phyloP scores from a whole-genome alignment of 2,888 invertebrate genomes.

The Drosophila vallismaia region DNA sequence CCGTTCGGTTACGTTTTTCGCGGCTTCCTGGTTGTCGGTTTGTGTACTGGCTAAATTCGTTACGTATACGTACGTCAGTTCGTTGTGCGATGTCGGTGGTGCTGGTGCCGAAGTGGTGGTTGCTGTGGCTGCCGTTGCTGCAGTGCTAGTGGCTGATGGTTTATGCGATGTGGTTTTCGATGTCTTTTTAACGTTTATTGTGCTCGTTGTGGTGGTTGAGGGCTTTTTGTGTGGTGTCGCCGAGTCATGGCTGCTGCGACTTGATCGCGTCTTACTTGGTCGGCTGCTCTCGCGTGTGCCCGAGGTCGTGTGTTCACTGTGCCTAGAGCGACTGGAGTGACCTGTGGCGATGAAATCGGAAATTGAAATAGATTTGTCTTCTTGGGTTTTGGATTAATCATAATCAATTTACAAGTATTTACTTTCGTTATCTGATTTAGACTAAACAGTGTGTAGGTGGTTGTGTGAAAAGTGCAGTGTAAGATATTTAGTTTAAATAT shows the following conservation, averaged over 20 bases:
- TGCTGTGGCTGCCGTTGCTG: conserved; percentile 14
- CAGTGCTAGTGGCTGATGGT: conserved; percentile 32
- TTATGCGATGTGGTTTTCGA: conserved; percentile 51
- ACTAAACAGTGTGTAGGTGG: conserved; percentile 10
- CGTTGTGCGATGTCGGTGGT: conserved; percentile 64
- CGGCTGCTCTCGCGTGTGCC: conserved; percentile 35
- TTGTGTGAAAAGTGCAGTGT: conserved; percentile 12
- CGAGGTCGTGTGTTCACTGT: conserved; percentile 42
- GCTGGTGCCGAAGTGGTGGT: conserved; percentile 21
- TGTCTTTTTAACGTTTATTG: conserved; percentile 37
- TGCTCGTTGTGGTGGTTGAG: conserved; percentile 48
- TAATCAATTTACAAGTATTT: neutral
- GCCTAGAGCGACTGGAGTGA: conserved; percentile 82
- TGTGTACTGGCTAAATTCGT: conserved; percentile 78
- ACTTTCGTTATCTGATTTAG: neutral
- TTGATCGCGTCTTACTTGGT: conserved; percentile 49
- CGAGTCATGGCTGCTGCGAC: conserved; percentile 46
- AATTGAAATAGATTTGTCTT: neutral
- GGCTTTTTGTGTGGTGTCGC: conserved; percentile 59
- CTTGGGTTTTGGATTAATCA: neutral
- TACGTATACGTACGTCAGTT: conserved; percentile 84
- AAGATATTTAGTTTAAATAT: neutral
- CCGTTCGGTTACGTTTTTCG: neutral
- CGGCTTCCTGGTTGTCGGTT: conserved; percentile 34
- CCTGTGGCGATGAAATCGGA: conserved; percentile 50